These are phyloP conservation scores for Entomobrya multifasciata DNA, from an alignment of 2,888 invertebrate genomes.

Conservation along the genomic window DNA sequence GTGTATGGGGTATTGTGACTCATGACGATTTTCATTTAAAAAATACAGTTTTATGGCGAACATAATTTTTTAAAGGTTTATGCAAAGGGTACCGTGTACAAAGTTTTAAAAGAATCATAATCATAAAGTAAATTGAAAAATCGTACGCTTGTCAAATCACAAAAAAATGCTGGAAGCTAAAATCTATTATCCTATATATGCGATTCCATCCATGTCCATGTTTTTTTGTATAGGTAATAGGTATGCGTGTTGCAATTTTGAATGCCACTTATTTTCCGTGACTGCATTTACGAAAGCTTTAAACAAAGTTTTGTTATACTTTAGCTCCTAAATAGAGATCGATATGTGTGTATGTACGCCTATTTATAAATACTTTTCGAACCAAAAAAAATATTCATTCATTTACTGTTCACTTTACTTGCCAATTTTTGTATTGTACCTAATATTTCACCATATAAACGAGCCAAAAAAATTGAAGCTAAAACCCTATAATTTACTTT, in stretches of 20 bases:
- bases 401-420: constrained; percentile 12
- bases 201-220: neutral
- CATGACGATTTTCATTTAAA: too few relatives aligned
- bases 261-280: neutral
- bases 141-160: neutral
- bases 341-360: neutral
- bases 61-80: neutral
- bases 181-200: neutral
- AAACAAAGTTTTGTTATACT: neutral
- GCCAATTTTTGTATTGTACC: constrained; percentile 31
- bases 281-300: too few relatives aligned
- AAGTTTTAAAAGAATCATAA: neutral
- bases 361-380: neutral
- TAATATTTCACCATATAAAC: constrained; percentile 33
- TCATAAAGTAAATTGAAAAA: neutral
- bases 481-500: constrained; percentile 31
- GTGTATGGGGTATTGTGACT: too few relatives aligned
- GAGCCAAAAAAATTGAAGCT: constrained; percentile 33
- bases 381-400: constrained; percentile 17
- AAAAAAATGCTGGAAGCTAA: constrained; percentile 20
- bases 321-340: neutral
- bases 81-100: neutral
- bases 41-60: too few relatives aligned
- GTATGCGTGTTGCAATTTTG: neutral
- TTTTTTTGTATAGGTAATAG: neutral